Percentiles rank a stretch among this genome's conserved stretches.
Evolutionary conservation across 2,888 invertebrate genomes (phyloP).

Genomic region (Stenchaetothrips biformis): DNA sequence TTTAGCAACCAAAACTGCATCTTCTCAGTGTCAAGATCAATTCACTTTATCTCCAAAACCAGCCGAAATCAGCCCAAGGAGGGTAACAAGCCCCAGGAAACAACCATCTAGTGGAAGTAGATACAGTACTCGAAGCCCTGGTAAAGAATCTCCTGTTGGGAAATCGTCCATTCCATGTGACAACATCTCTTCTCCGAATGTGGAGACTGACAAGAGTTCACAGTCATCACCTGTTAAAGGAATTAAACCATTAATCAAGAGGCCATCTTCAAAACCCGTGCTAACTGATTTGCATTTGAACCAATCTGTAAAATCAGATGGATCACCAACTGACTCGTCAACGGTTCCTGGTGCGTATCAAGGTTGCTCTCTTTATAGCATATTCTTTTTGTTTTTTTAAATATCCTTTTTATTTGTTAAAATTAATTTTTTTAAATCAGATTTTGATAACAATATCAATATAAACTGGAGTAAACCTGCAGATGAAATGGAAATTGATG

Average conservation of each 20-base stretch:
- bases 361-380: too few species aligned
- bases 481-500: not conserved
- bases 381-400: too few species aligned
- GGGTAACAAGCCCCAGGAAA: too few species aligned
- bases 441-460: not conserved
- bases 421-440: not conserved
- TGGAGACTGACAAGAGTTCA: too few species aligned
- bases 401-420: not conserved
- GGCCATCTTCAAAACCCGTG: not conserved
- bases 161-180: too few species aligned
- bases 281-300: not conserved
- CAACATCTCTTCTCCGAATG: too few species aligned
- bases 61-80: not conserved
- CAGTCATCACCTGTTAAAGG: not conserved
- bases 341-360: too few species aligned
- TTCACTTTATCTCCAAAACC: not conserved
- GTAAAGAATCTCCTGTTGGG: too few species aligned
- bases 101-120: too few species aligned
- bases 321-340: too few species aligned
- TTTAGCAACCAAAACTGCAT: not conserved
- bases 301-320: too few species aligned
- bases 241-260: not conserved
- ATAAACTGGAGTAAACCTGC: not conserved
- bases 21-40: not conserved
- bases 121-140: too few species aligned